Percentiles rank a stretch among this genome's conserved stretches.
These are phyloP conservation scores for Oreonectes daqikongensis DNA, from an alignment of 2,797 vertebrate genomes.

Conservation along the genomic window DNA sequence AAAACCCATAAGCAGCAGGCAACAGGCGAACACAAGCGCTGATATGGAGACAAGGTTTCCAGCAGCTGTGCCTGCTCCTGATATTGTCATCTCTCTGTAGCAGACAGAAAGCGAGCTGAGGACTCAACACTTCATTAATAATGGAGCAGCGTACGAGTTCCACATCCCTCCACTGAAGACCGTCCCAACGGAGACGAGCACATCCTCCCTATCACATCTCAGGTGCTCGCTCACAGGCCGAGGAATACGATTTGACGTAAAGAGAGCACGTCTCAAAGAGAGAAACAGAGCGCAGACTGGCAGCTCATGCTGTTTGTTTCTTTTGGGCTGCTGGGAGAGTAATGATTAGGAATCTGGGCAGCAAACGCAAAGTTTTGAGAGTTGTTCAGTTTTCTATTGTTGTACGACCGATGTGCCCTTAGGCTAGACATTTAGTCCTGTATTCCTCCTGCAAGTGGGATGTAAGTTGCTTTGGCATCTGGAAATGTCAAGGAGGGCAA, in stretches of 20 bases:
- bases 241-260: slow-evolving; percentile 32
- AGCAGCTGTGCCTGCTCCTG: slow-evolving; percentile 11
- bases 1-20: not conserved
- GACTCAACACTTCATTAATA: slow-evolving; percentile 66
- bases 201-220: slow-evolving; percentile 23
- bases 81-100: slow-evolving; percentile 16
- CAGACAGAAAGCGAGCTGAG: slow-evolving; percentile 18
- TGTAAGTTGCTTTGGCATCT: no score
- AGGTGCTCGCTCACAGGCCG: slow-evolving; percentile 17
- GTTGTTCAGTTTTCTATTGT: not conserved
- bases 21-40: slow-evolving; percentile 12
- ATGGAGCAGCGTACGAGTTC: slow-evolving; percentile 51
- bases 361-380: slow-evolving; percentile 15
- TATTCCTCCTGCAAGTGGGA: no score
- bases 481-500: not conserved
- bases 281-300: slow-evolving; percentile 25
- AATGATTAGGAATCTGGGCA: slow-evolving; percentile 21
- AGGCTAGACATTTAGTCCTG: not conserved
- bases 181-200: slow-evolving; percentile 19
- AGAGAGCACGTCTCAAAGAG: slow-evolving; percentile 36
- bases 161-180: slow-evolving; percentile 21
- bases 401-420: not conserved
- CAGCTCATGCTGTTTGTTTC: slow-evolving; percentile 35
- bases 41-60: not conserved
- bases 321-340: slow-evolving; percentile 27